Evolutionary conservation across 2,888 invertebrate genomes (phyloP).

Genomic region (Seira musarum): DNA sequence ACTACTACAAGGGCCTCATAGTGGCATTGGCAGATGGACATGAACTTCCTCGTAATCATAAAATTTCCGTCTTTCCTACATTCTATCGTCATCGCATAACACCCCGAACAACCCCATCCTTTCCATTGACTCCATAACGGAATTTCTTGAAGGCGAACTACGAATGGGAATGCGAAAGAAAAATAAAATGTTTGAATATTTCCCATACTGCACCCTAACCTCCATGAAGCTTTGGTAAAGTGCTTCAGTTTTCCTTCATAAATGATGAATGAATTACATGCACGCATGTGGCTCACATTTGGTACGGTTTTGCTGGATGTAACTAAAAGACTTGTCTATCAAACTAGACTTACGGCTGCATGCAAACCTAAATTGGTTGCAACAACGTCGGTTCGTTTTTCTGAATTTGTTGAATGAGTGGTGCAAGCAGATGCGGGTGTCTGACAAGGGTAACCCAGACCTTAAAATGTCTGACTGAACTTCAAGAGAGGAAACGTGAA

Average conservation of each 20-base stretch:
- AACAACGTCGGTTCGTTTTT: not conserved
- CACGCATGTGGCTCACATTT: not conserved
- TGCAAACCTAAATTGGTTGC: not conserved
- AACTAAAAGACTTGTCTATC: not conserved
- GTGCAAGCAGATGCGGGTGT: not conserved
- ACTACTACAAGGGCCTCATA: too few relatives aligned
- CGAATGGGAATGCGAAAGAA: not conserved
- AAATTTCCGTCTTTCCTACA: not conserved
- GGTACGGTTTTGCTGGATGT: too few relatives aligned
- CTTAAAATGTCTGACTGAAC: not conserved
- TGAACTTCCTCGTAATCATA: not conserved
- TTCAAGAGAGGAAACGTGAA: not conserved
- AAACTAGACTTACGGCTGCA: not conserved
- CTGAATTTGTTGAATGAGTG: too few relatives aligned
- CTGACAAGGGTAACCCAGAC: not conserved
- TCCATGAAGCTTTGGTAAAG: too few relatives aligned
- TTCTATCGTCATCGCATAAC: not conserved
- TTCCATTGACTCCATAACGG: not conserved
- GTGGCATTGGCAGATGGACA: not conserved
- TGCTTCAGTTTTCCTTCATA: conserved; percentile 16
- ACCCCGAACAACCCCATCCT: too few relatives aligned
- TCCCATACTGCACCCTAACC: too few relatives aligned
- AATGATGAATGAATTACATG: conserved; percentile 43
- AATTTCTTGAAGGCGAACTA: not conserved
- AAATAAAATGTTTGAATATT: not conserved